These are phyloP conservation scores for Rhynchonycteris naso DNA, from an alignment of 2,797 vertebrate genomes.

Conservation along the genomic window DNA sequence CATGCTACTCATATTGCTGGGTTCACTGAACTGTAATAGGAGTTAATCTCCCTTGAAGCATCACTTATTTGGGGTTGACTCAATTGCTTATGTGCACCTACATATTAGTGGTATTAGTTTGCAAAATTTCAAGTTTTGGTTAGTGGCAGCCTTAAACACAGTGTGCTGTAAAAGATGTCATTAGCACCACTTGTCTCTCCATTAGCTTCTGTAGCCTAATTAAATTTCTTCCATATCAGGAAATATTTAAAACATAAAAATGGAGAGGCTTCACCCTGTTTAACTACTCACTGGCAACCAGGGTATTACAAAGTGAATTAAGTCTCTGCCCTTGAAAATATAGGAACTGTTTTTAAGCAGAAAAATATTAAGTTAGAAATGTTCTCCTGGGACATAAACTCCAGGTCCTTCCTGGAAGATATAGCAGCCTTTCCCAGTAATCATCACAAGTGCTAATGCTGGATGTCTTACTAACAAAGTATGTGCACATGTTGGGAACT, in stretches of 20 bases:
- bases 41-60: constrained; percentile 27
- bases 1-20: background rate
- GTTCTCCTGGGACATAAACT: constrained; percentile 51
- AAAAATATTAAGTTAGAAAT: constrained; percentile 61
- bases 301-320: constrained; percentile 53
- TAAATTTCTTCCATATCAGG: constrained; percentile 54
- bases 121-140: background rate
- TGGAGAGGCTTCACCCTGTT: background rate
- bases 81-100: background rate
- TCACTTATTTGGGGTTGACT: constrained; percentile 30
- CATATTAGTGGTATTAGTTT: constrained; percentile 11
- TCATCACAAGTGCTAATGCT: constrained; percentile 66
- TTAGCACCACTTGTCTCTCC: background rate
- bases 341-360: constrained; percentile 58
- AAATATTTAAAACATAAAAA: background rate
- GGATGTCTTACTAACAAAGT: constrained; percentile 78
- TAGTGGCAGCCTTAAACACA: background rate
- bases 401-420: constrained; percentile 66
- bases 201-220: background rate
- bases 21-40: constrained; percentile 23
- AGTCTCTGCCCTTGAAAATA: constrained; percentile 56
- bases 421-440: constrained; percentile 65
- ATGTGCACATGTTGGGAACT: constrained; percentile 12
- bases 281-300: background rate
- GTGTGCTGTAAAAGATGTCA: background rate